Base-by-base conservation (phyloP, 2,113 vertebrate species). In the Ellobius talpinus region DNA sequence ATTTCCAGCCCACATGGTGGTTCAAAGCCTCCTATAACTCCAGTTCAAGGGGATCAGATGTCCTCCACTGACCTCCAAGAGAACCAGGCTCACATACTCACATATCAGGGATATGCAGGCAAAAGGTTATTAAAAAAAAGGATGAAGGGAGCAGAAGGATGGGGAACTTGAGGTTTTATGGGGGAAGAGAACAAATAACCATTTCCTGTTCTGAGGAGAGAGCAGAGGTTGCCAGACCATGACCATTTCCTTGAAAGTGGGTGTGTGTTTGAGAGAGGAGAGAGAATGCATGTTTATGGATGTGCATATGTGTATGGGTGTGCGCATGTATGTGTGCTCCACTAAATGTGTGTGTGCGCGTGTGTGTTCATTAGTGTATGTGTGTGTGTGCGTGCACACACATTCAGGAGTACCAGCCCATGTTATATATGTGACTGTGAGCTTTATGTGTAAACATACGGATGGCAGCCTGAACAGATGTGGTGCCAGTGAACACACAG, bases 211-310 rank as follows among this genome's bases (percentile, higher is more conserved):
- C 36, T 66, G 47, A 79, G 52, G 23, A 85, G 17, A 70, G 21
- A 65, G 17, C 55, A 93, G 55, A 96, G 87, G 61, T 55, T 73
- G 26, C 74, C 45, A 93, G 88, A 74, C 55, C 39, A 52, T 7
- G 16, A 55, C 70, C 82, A 90, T 87, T 89, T 76, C 66, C 81
- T 96, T 88, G 74, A 91, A 87, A 63, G 87, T 68, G 74, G 42
- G 36, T 87, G 33, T 84, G 36, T 63, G 26, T 73, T 11, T 76
- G 55, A 33, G 68, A 72, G 68, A 72, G 68, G 16, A 55, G 3
- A 72, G 33, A 70, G 16, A 72, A 17, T n/a, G 68, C 14, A 36
- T 70, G 33, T 70, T 70, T 68, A 36, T 68, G 31, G 2, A 36
- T 70, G 33, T 70, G 14, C 33, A 70, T 36, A 70, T 70, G 55